Evolutionary conservation across 2,113 vertebrate genomes (phyloP).

Genomic region (Micronycteris hirsuta): DNA sequence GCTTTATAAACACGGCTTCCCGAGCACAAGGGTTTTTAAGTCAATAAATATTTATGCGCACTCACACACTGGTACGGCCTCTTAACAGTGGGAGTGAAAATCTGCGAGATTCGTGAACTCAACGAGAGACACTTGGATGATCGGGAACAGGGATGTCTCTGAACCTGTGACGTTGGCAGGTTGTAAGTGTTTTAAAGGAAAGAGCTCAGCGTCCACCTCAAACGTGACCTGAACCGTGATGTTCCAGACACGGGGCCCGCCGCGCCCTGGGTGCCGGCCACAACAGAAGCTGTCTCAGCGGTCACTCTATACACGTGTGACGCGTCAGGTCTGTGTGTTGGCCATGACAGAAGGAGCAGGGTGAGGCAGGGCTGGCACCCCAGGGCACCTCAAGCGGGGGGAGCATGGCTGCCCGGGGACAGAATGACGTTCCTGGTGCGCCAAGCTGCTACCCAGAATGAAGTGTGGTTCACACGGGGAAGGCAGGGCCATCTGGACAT

Average conservation of each 20-base stretch:
- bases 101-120: rapidly evolving
- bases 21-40: neutral
- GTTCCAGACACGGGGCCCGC: rapidly evolving
- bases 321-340: too few relatives aligned
- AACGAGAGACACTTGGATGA: neutral
- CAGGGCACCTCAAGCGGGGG: too few relatives aligned
- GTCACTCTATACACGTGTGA: too few relatives aligned
- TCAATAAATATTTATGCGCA: neutral
- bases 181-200: too few relatives aligned
- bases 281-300: too few relatives aligned
- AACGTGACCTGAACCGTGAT: neutral
- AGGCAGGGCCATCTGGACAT: rapidly evolving
- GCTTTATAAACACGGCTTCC: neutral
- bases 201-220: neutral
- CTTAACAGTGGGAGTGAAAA: rapidly evolving
- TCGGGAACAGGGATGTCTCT: neutral
- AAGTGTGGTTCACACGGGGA: rapidly evolving
- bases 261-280: too few relatives aligned
- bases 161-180: rapidly evolving
- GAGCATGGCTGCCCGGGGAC: too few relatives aligned
- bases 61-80: neutral
- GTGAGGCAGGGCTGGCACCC: too few relatives aligned
- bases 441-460: too few relatives aligned
- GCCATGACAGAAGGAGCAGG: too few relatives aligned
- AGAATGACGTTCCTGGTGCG: too few relatives aligned